These are phyloP conservation scores for Larimichthys polyactis DNA, from an alignment of 2,113 vertebrate species.

Conservation along the genomic window DNA sequence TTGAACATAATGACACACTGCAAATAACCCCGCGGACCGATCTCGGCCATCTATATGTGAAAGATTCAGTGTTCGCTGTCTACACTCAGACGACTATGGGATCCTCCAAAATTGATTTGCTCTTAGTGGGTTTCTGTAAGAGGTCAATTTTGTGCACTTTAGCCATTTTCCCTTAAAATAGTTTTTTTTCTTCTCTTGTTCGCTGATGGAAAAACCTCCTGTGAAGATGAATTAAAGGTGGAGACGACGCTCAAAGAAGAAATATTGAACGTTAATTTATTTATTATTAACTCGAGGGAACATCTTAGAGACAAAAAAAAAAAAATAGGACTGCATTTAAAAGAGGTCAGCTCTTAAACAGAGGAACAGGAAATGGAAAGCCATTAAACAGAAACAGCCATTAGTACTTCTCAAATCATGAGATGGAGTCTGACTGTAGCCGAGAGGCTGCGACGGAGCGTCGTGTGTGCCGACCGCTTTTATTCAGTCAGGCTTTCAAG, in stretches of 20 bases:
- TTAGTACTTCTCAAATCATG: constrained; percentile 42
- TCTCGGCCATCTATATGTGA: constrained; percentile 12
- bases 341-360: constrained; percentile 37
- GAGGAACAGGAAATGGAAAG: constrained; percentile 38
- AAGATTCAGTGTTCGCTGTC: background rate
- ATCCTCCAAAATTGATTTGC: constrained; percentile 62
- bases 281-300: constrained; percentile 27
- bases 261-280: constrained; percentile 29
- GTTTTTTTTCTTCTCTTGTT: constrained; percentile 14
- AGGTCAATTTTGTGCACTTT: constrained; percentile 54
- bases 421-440: constrained; percentile 31
- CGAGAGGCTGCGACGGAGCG: constrained; percentile 6
- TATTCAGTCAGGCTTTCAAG: constrained; percentile 10
- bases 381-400: constrained; percentile 49
- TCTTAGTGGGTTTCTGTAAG: constrained; percentile 59
- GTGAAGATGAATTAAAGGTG: constrained; percentile 40
- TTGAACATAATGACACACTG: constrained; percentile 48
- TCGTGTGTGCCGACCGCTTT: background rate
- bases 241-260: constrained; percentile 31
- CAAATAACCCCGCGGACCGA: constrained; percentile 51
- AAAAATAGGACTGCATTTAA: constrained; percentile 3
- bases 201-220: constrained; percentile 49
- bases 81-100: constrained; percentile 35
- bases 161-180: constrained; percentile 36
- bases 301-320: background rate